Evolutionary conservation across 1,140 invertebrate genomes (phyloP).

Genomic region (Coelopa frigida): DNA sequence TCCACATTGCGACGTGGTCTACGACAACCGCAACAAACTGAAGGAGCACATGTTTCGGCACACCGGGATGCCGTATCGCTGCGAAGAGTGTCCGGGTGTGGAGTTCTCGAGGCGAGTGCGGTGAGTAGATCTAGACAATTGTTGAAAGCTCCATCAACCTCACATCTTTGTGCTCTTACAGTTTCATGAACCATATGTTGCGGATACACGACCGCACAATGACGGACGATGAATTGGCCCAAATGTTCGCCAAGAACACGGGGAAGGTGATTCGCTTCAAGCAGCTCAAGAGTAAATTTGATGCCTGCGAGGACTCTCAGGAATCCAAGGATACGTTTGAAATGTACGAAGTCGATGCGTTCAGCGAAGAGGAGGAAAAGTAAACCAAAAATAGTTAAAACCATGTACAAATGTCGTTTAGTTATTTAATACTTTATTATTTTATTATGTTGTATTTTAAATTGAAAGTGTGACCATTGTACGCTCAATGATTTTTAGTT

Average conservation of each 20-base stretch:
- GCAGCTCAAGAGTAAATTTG: background rate
- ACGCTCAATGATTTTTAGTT: too few species aligned
- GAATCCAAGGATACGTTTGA: too few species aligned
- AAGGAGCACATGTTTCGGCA: slow-evolving; percentile 13
- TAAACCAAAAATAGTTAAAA: too few species aligned
- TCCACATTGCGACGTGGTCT: background rate
- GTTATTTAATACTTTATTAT: too few species aligned
- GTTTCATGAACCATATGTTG: slow-evolving; percentile 11
- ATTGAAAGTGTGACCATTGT: too few species aligned
- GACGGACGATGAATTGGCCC: slow-evolving; percentile 3
- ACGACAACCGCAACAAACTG: slow-evolving; percentile 10
- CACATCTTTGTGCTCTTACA: slow-evolving; percentile 8
- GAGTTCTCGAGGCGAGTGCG: slow-evolving; percentile 7
- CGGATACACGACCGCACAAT: slow-evolving; percentile 3
- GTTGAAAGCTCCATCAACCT: background rate
- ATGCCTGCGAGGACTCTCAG: slow-evolving; percentile 5
- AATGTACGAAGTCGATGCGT: too few species aligned
- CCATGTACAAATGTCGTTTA: too few species aligned
- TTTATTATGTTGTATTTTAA: too few species aligned
- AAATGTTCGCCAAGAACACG: slow-evolving; percentile 10
- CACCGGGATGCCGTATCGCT: slow-evolving; percentile 13
- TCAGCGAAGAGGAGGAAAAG: too few species aligned
- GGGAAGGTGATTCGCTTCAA: slow-evolving; percentile 12
- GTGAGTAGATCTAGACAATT: slow-evolving; percentile 1
- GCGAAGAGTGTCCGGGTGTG: slow-evolving; percentile 10